Conservation (phyloP, 2,888 invertebrate genomes). For the Drosophila infuscata region DNA sequence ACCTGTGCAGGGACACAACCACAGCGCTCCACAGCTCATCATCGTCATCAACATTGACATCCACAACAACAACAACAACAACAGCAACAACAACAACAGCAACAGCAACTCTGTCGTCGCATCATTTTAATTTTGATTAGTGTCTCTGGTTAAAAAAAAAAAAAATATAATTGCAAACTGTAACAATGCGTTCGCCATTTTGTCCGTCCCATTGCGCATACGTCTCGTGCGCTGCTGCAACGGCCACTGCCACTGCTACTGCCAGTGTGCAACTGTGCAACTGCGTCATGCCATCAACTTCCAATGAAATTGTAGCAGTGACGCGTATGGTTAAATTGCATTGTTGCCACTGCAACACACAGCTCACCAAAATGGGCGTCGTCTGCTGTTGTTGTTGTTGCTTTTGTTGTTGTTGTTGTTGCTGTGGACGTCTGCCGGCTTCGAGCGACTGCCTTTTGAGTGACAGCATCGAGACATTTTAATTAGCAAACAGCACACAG, state of each 20-base stretch:
- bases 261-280: conserved; percentile 4
- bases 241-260: background rate
- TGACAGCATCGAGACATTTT: conserved; percentile 77
- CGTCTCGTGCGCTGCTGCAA: conserved; percentile 48
- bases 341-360: conserved; percentile 58
- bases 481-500: conserved; percentile 62
- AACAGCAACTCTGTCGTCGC: conserved; percentile 36
- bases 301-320: conserved; percentile 75
- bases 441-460: conserved; percentile 69
- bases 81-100: background rate
- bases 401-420: conserved; percentile 10
- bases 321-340: conserved; percentile 69
- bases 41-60: conserved; percentile 5
- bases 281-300: conserved; percentile 52
- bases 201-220: conserved; percentile 66
- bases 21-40: conserved; percentile 5
- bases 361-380: conserved; percentile 72
- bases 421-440: conserved; percentile 36
- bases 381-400: conserved; percentile 16
- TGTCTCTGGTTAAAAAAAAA: conserved; percentile 36
- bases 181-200: conserved; percentile 78
- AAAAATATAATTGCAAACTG: conserved; percentile 73
- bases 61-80: background rate
- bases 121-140: conserved; percentile 78
- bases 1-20: conserved; percentile 47